Percentiles rank a stretch among this genome's conserved stretches.
phyloP scores from a whole-genome alignment of 1,140 invertebrate species.

The Drosophila jambulina region DNA sequence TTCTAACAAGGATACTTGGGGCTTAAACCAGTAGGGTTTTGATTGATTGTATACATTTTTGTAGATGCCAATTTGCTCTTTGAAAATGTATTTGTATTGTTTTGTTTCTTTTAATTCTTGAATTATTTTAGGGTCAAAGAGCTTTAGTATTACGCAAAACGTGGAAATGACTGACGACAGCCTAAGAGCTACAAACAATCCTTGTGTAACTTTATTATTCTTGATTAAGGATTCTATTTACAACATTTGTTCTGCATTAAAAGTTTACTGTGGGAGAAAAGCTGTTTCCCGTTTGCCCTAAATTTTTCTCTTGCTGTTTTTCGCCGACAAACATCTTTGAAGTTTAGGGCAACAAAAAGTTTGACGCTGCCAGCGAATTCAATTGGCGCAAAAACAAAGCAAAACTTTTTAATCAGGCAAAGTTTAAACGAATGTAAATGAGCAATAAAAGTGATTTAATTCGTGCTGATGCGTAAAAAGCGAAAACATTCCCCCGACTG shows the following conservation, averaged over 20 bases:
- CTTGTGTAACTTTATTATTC: not conserved
- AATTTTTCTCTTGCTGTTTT: slow-evolving; percentile 3
- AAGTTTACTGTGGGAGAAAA: not conserved
- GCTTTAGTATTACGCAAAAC: not conserved
- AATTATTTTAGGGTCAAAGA: not conserved
- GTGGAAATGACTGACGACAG: not conserved
- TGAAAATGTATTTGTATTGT: not conserved
- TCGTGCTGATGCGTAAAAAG: slow-evolving; percentile 42
- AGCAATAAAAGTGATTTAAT: slow-evolving; percentile 43
- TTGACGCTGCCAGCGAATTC: slow-evolving; percentile 32
- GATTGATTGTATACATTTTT: not conserved
- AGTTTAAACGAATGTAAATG: slow-evolving; percentile 38
- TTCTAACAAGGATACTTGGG: not conserved
- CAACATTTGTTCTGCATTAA: slow-evolving; percentile 4
- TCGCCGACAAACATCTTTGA: slow-evolving; percentile 37
- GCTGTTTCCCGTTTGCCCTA: not conserved
- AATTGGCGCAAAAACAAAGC: slow-evolving; percentile 26
- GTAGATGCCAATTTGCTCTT: not conserved
- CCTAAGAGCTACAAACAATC: not conserved
- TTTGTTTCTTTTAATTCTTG: not conserved
- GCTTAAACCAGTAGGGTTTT: not conserved
- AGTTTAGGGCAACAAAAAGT: slow-evolving; percentile 33
- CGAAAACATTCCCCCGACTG: slow-evolving; percentile 30
- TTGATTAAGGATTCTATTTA: slow-evolving; percentile 5
- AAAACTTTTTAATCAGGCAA: slow-evolving; percentile 35